These are phyloP conservation scores for Ceratotherium simum DNA, from an alignment of 2,113 vertebrate species.

Conservation along the genomic window DNA sequence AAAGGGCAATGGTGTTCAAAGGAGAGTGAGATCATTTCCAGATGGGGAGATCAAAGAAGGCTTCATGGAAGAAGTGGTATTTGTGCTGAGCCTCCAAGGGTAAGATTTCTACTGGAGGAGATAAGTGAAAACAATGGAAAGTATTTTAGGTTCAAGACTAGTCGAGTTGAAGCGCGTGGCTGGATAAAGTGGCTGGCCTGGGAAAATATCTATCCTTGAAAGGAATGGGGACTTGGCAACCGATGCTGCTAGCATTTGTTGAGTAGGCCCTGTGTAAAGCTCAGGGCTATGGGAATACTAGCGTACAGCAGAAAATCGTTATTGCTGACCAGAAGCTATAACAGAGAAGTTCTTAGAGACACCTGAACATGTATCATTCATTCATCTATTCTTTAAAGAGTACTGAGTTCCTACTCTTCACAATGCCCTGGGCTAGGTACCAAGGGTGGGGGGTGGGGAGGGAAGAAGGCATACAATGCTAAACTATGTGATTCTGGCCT, in stretches of 20 bases:
- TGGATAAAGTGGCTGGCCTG: conserved; percentile 12
- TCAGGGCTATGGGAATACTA: background rate
- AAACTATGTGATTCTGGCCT: background rate
- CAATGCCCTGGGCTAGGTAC: background rate
- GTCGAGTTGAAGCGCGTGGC: background rate
- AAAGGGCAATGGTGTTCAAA: conserved; percentile 82
- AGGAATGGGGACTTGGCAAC: background rate
- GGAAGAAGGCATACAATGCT: background rate
- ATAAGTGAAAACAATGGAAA: conserved; percentile 62
- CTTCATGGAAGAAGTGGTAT: conserved; percentile 83
- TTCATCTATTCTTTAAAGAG: background rate
- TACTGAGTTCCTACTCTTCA: background rate
- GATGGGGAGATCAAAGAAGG: conserved; percentile 83
- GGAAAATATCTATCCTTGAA: conserved; percentile 2
- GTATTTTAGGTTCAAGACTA: conserved; percentile 32
- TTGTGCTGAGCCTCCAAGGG: conserved; percentile 68
- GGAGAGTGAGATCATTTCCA: conserved; percentile 79
- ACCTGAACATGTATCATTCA: background rate
- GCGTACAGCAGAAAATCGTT: background rate
- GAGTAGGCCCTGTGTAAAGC: background rate
- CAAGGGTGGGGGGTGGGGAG: background rate
- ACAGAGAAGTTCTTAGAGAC: background rate
- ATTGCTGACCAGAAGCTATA: conserved; percentile 2
- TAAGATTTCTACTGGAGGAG: conserved; percentile 74
- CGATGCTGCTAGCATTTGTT: conserved; percentile 8